Evolutionary conservation across 2,113 vertebrate species (phyloP).

Genomic region (Sphaerodactylus townsendi): DNA sequence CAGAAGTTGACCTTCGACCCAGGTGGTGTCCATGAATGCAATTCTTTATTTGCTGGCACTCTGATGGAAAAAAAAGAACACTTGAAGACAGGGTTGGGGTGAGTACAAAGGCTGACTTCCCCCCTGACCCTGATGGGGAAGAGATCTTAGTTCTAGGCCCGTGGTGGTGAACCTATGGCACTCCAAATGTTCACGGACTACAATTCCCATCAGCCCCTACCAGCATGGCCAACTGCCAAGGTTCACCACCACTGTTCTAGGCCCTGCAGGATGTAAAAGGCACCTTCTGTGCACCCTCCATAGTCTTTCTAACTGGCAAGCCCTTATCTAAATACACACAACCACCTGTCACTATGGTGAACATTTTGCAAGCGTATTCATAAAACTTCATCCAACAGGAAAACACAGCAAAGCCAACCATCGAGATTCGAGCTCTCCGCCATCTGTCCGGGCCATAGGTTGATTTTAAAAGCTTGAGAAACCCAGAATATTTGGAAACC

Average conservation of each 20-base stretch:
- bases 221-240: too few species aligned
- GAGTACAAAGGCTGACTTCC: neutral
- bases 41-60: neutral
- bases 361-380: neutral
- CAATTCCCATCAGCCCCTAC: too few species aligned
- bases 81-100: neutral
- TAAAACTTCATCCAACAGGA: neutral
- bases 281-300: neutral
- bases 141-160: too few species aligned
- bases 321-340: neutral
- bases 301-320: neutral
- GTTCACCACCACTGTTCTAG: neutral
- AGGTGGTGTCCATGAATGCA: neutral
- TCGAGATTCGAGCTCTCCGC: neutral
- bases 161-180: too few species aligned
- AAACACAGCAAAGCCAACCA: neutral
- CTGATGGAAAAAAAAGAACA: neutral
- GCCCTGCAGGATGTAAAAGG: neutral
- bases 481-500: neutral
- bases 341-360: neutral
- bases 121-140: neutral
- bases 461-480: constrained; percentile 7
- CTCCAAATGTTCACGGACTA: too few species aligned
- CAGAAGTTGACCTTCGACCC: neutral
- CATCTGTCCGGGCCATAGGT: neutral